phyloP scores from a whole-genome alignment of 37 sponge, comb jelly and placozoan genomes.

The Geodia barretti region DNA sequence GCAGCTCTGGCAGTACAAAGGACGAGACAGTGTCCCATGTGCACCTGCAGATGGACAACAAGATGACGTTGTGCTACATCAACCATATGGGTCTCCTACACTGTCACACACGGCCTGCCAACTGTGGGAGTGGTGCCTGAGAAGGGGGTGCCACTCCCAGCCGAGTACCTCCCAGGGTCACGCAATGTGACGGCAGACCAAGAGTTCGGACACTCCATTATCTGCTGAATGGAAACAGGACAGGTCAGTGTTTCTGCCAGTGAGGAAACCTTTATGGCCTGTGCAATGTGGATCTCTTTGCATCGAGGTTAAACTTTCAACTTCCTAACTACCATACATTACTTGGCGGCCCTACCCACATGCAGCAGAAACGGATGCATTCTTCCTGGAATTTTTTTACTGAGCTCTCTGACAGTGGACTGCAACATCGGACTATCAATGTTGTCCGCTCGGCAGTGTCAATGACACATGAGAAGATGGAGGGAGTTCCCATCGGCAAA shows the following conservation, averaged over 20 bases:
- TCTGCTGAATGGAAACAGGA: neutral
- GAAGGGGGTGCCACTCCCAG: constrained; percentile 33
- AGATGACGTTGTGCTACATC: constrained; percentile 11
- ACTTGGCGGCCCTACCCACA: constrained; percentile 28
- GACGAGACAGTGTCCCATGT: constrained; percentile 22
- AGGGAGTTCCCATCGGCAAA: neutral
- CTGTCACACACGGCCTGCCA: constrained; percentile 5
- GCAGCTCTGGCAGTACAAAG: constrained; percentile 22
- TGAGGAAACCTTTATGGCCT: neutral
- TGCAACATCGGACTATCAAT: neutral
- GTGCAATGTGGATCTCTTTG: constrained; percentile 26
- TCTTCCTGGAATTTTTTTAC: constrained; percentile 34
- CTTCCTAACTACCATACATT: constrained; percentile 7
- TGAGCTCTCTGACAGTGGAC: constrained; percentile 19
- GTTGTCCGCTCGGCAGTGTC: neutral
- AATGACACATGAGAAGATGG: neutral
- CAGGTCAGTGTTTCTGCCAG: neutral
- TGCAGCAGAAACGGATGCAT: constrained; percentile 9
- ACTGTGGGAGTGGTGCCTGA: constrained; percentile 56
- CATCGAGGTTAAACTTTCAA: constrained; percentile 4
- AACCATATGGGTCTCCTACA: constrained; percentile 41
- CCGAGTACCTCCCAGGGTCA: constrained; percentile 33
- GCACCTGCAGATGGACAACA: neutral
- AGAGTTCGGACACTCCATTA: neutral
- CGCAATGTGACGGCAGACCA: constrained; percentile 1